phyloP scores from a whole-genome alignment of 2,797 vertebrate species.

The Sebastes reedi region DNA sequence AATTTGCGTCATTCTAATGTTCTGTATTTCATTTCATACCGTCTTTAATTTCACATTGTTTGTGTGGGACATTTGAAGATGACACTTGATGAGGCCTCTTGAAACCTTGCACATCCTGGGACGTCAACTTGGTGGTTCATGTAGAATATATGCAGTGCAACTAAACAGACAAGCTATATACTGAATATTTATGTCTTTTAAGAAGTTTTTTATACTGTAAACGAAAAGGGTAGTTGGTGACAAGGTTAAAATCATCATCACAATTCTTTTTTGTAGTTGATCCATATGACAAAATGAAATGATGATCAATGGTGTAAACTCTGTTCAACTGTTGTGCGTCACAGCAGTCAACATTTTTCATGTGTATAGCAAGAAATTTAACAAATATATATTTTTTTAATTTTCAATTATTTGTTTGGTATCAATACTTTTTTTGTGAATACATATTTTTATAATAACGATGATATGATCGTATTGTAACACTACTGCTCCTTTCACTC shows the following conservation, averaged over 20 bases:
- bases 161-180: not conserved
- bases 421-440: too few species aligned
- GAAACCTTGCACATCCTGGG: not conserved
- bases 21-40: not conserved
- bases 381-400: too few species aligned
- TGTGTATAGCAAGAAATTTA: too few species aligned
- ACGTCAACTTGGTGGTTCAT: not conserved
- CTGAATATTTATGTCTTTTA: not conserved
- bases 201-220: not conserved
- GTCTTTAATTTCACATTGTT: not conserved
- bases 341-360: accelerated
- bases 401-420: too few species aligned
- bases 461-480: too few species aligned
- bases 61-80: not conserved
- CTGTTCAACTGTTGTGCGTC: too few species aligned
- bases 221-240: too few species aligned
- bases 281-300: too few species aligned
- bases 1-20: not conserved
- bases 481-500: too few species aligned
- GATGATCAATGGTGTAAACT: too few species aligned
- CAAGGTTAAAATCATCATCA: not conserved
- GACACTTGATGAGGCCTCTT: not conserved
- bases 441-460: too few species aligned
- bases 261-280: not conserved
- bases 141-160: not conserved